Evolutionary conservation across 2,888 invertebrate genomes (phyloP).

Genomic region (Disparrhopalites patrizii): DNA sequence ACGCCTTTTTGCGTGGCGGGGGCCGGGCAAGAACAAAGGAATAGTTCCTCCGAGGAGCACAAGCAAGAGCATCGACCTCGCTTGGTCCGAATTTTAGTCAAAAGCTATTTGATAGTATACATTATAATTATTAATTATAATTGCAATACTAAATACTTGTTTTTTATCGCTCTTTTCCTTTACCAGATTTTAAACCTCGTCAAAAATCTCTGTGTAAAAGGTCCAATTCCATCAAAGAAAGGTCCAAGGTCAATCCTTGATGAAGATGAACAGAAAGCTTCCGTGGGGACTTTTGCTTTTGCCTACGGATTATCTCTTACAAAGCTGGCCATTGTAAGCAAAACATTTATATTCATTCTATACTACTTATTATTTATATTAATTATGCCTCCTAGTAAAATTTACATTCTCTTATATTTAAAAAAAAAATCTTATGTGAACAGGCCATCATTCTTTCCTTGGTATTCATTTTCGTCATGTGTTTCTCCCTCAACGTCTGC

Average conservation of each 20-base stretch:
- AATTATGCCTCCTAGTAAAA: no score
- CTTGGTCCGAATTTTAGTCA: no score
- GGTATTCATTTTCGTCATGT: slow-evolving; percentile 3
- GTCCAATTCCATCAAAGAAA: no score
- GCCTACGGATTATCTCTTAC: slow-evolving; percentile 15
- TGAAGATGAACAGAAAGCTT: neutral
- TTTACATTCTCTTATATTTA: no score
- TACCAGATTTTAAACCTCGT: slow-evolving; percentile 5
- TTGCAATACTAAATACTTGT: neutral
- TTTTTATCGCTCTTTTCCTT: neutral
- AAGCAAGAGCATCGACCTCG: neutral
- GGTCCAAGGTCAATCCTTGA: no score
- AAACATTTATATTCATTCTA: neutral
- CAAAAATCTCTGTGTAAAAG: slow-evolving; percentile 10
- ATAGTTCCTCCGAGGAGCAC: neutral
- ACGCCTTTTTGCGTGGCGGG: neutral
- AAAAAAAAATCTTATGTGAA: no score
- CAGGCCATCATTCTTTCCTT: slow-evolving; percentile 8
- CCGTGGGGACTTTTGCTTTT: neutral
- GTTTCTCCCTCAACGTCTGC: slow-evolving; percentile 1
- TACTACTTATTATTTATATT: no score
- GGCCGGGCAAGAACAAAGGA: neutral
- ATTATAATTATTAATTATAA: neutral
- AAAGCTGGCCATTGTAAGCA: slow-evolving; percentile 7
- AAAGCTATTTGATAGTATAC: neutral